A percentile compares a stretch with the other conserved stretches of the same genome.
Conservation (phyloP, 2,797 vertebrate species). For the Scyliorhinus canicula region DNA sequence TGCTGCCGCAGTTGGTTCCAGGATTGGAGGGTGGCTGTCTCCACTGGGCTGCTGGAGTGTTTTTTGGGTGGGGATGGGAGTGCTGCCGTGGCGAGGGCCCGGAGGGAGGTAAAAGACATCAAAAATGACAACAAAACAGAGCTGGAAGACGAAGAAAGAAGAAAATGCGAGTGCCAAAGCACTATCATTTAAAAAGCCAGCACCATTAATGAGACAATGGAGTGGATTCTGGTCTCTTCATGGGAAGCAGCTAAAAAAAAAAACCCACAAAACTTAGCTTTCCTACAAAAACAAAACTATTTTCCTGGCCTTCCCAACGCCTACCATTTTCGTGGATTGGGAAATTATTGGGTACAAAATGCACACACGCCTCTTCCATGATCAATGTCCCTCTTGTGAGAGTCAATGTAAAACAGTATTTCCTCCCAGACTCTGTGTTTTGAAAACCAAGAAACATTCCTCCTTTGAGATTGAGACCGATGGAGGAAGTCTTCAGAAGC, state of each 20-base stretch:
- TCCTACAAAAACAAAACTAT: background rate
- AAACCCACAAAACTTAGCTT: background rate
- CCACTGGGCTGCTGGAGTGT: no score
- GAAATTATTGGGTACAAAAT: no score
- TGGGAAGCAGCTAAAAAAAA: background rate
- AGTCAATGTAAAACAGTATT: background rate
- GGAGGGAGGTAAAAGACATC: no score
- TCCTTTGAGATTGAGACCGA: no score
- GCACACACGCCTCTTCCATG: background rate
- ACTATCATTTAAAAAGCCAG: background rate
- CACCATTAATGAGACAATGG: background rate
- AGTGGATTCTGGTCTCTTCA: background rate
- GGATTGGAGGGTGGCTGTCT: no score
- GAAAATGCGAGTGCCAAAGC: background rate
- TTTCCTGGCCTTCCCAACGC: background rate
- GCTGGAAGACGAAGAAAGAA: background rate
- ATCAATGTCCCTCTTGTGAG: background rate
- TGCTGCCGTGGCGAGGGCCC: no score
- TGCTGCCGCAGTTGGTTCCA: no score
- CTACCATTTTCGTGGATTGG: background rate
- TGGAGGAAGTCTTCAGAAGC: no score
- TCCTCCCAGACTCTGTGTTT: background rate
- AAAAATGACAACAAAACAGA: no score
- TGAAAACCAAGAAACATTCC: background rate
- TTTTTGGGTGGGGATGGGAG: no score